A percentile compares a stretch with the other conserved stretches of the same genome.
These are phyloP conservation scores for Tor tambroides DNA, from an alignment of 2,113 vertebrate species.

Conservation along the genomic window DNA sequence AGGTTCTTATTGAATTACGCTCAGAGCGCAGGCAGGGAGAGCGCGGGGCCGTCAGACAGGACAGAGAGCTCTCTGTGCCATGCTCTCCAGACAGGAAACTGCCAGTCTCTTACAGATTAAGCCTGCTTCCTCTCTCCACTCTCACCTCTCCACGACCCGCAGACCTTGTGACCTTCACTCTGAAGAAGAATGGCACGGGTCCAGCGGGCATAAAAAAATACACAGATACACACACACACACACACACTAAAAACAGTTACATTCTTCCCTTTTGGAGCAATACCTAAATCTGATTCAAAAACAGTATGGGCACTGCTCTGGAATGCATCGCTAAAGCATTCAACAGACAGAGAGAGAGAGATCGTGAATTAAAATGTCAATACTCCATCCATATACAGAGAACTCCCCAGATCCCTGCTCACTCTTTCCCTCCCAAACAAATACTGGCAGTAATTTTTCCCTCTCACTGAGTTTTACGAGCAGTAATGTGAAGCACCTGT, in stretches of 20 bases:
- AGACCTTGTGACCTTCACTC: slow-evolving; percentile 65
- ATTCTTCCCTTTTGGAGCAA: slow-evolving; percentile 62
- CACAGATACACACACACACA: too few relatives aligned
- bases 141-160: slow-evolving; percentile 72
- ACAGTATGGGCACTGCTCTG: slow-evolving; percentile 71
- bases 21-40: slow-evolving; percentile 56
- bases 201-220: slow-evolving; percentile 47
- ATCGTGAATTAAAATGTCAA: slow-evolving; percentile 71
- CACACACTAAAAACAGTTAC: slow-evolving; percentile 29
- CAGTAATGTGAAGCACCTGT: slow-evolving; percentile 79
- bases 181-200: slow-evolving; percentile 61
- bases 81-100: slow-evolving; percentile 76
- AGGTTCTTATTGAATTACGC: slow-evolving; percentile 75
- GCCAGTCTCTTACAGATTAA: slow-evolving; percentile 80
- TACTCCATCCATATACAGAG: slow-evolving; percentile 68
- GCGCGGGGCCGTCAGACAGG: slow-evolving; percentile 58
- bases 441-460: slow-evolving; percentile 75
- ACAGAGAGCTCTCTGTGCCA: slow-evolving; percentile 77
- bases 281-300: slow-evolving; percentile 71
- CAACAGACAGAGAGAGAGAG: slow-evolving; percentile 71
- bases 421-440: slow-evolving; percentile 62
- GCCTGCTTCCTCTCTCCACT: slow-evolving; percentile 74
- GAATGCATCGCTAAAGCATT: slow-evolving; percentile 73
- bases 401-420: slow-evolving; percentile 40
- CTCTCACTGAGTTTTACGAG: slow-evolving; percentile 73